phyloP scores from a whole-genome alignment of 2,888 invertebrate genomes.

The Crepidodera aurea region DNA sequence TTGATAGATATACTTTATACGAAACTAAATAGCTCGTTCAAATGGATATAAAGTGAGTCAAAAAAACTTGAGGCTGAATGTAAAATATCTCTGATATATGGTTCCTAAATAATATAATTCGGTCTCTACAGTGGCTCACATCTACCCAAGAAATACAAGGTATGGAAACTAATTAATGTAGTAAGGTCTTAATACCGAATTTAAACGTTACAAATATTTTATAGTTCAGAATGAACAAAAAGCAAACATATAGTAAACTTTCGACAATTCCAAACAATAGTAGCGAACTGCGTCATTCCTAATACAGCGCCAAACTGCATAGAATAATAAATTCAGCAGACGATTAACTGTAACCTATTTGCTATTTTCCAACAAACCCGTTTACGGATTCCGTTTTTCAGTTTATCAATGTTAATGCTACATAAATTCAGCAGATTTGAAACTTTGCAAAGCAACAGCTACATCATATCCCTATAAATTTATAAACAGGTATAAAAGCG shows the following conservation, averaged over 20 bases:
- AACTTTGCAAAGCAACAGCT: constrained; percentile 13
- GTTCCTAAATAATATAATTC: too few relatives aligned
- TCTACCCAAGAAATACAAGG: too few relatives aligned
- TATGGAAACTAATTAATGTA: too few relatives aligned
- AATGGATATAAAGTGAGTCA: too few relatives aligned
- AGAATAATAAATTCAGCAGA: constrained; percentile 11
- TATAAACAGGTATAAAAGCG: constrained; percentile 2
- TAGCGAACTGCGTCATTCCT: neutral
- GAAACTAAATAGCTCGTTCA: too few relatives aligned
- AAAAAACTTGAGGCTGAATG: too few relatives aligned
- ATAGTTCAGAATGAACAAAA: too few relatives aligned
- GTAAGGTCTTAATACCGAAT: too few relatives aligned
- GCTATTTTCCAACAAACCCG: neutral
- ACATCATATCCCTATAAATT: neutral
- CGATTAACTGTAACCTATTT: constrained; percentile 14
- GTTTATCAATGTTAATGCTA: constrained; percentile 13
- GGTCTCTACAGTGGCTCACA: too few relatives aligned
- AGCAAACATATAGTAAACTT: neutral
- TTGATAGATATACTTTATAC: too few relatives aligned
- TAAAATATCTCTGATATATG: too few relatives aligned
- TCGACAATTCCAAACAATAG: neutral
- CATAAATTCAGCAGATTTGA: constrained; percentile 11
- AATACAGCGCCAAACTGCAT: constrained; percentile 4
- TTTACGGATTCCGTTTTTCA: constrained; percentile 9
- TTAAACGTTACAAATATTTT: too few relatives aligned